phyloP scores from a whole-genome alignment of 2,797 vertebrate genomes.

The Myripristis murdjan region DNA sequence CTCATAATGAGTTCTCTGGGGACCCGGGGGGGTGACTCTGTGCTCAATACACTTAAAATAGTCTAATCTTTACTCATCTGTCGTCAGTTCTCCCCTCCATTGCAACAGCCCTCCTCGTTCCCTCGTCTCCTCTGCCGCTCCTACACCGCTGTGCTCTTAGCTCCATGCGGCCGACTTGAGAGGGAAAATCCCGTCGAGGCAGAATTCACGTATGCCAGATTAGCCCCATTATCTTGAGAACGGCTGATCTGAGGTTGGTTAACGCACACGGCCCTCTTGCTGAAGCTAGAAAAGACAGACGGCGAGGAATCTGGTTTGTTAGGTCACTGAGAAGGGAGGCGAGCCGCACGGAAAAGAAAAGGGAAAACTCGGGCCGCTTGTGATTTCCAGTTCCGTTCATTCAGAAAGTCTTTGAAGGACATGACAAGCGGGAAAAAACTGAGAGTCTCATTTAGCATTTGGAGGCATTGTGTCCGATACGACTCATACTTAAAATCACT shows the following conservation, averaged over 20 bases:
- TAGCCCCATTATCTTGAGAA: too few relatives aligned
- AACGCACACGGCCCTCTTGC: background rate
- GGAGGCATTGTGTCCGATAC: slow-evolving; percentile 16
- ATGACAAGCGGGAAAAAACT: slow-evolving; percentile 38
- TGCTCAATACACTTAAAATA: slow-evolving; percentile 56
- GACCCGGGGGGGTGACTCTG: slow-evolving; percentile 54
- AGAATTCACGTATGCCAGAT: too few relatives aligned
- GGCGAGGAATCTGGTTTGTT: slow-evolving; percentile 28
- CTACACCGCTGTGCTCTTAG: background rate
- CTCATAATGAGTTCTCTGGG: slow-evolving; percentile 82
- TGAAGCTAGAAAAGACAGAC: slow-evolving; percentile 25
- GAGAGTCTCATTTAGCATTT: slow-evolving; percentile 13
- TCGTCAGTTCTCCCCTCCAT: slow-evolving; percentile 36
- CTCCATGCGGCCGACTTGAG: slow-evolving; percentile 14
- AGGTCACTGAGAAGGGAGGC: slow-evolving; percentile 38
- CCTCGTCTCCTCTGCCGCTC: background rate
- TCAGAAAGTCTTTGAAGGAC: slow-evolving; percentile 44
- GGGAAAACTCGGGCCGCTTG: slow-evolving; percentile 27
- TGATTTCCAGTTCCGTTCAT: slow-evolving; percentile 44
- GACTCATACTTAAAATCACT: slow-evolving; percentile 22
- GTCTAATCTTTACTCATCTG: slow-evolving; percentile 60
- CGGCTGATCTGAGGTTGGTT: too few relatives aligned
- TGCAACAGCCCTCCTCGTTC: background rate
- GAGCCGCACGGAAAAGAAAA: background rate
- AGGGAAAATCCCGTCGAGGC: too few relatives aligned